Evolutionary conservation across 2,888 invertebrate genomes (phyloP).

Genomic region (Leptopilina myrica): DNA sequence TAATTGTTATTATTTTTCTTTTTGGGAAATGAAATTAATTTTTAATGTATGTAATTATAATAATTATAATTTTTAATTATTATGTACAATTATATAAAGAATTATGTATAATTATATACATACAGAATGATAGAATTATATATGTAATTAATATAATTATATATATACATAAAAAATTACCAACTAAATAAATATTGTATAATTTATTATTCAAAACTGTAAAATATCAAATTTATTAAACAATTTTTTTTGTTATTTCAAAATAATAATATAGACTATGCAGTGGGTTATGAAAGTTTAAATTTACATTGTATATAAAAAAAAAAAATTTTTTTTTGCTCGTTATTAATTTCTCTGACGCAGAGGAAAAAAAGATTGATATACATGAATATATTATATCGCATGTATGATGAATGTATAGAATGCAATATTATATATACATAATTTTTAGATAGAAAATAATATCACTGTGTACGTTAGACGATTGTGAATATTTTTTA

Average conservation of each 20-base stretch:
- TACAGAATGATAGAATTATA: too few relatives aligned
- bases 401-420: constrained; percentile 53
- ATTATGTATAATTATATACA: too few relatives aligned
- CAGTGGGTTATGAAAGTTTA: neutral
- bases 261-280: neutral
- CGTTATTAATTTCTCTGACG: neutral
- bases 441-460: constrained; percentile 45
- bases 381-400: neutral
- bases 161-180: too few relatives aligned
- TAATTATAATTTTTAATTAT: too few relatives aligned
- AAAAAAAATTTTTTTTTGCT: constrained; percentile 5
- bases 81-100: too few relatives aligned
- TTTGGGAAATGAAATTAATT: too few relatives aligned
- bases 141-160: neutral
- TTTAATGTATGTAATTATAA: too few relatives aligned
- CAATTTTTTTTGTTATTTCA: neutral
- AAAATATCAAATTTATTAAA: constrained; percentile 12
- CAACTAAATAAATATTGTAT: neutral
- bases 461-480: constrained; percentile 68
- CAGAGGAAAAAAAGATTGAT: neutral
- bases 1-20: too few relatives aligned
- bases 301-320: constrained; percentile 16
- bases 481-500: constrained; percentile 74
- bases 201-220: neutral
- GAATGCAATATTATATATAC: constrained; percentile 26